Evolutionary conservation across 2,888 invertebrate genomes (phyloP).

Genomic region (Xanthia icteritia): DNA sequence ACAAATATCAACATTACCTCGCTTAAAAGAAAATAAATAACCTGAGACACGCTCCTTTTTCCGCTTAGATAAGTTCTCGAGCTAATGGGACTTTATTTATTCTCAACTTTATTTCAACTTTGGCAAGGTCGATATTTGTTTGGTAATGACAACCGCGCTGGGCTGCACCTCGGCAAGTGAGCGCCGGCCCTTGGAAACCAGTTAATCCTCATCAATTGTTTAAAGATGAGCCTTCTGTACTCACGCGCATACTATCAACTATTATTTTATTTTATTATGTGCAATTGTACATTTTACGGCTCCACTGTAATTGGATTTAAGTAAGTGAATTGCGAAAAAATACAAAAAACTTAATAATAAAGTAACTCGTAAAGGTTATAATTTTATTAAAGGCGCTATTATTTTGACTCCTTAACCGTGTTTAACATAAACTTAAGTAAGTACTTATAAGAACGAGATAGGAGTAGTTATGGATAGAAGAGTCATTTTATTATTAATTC

Average conservation of each 20-base stretch:
- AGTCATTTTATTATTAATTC: background rate
- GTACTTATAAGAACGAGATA: background rate
- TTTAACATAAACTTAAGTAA: conserved; percentile 13
- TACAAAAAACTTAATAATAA: conserved; percentile 30
- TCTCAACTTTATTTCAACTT: no score
- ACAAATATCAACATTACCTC: no score
- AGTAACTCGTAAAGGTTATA: conserved; percentile 36
- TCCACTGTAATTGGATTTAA: conserved; percentile 60
- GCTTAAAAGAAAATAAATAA: no score
- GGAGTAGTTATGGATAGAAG: background rate
- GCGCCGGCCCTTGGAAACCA: no score
- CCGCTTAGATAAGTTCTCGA: no score
- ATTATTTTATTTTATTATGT: conserved; percentile 57
- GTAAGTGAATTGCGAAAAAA: conserved; percentile 65
- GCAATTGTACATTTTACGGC: conserved; percentile 62
- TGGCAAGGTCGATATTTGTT: no score
- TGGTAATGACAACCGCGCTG: no score
- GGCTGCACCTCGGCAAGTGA: no score
- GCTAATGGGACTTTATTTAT: no score
- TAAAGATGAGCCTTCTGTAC: conserved; percentile 35
- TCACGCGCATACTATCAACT: conserved; percentile 6
- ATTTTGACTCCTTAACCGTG: conserved; percentile 25
- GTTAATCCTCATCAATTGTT: background rate
- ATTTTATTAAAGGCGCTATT: conserved; percentile 32
- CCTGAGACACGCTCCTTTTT: no score